Percentiles rank a stretch among this genome's conserved stretches.
Conservation (phyloP, 1,140 invertebrate genomes). For the Formica selysi region DNA sequence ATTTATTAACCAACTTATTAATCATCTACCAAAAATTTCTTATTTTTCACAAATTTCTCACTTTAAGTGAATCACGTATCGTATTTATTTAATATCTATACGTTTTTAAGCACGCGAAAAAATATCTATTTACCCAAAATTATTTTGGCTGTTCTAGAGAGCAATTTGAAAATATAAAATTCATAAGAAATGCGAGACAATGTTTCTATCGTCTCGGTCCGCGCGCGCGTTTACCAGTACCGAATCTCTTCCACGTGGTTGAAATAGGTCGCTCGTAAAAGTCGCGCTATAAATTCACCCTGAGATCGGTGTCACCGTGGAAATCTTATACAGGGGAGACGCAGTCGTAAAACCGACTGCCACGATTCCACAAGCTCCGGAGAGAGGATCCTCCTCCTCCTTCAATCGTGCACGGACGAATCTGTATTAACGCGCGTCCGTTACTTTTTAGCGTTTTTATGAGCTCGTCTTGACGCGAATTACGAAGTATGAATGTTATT, state of each 20-base stretch:
- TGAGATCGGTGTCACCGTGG: slow-evolving; percentile 74
- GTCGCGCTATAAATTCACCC: slow-evolving; percentile 82
- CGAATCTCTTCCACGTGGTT: slow-evolving; percentile 70
- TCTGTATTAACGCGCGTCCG: slow-evolving; percentile 59
- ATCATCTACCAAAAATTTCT: neutral
- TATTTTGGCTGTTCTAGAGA: neutral
- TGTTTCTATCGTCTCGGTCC: slow-evolving; percentile 63
- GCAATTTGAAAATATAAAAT: slow-evolving; percentile 35
- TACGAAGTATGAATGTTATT: slow-evolving; percentile 54
- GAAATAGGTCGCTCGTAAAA: slow-evolving; percentile 82
- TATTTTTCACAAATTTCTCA: slow-evolving; percentile 13
- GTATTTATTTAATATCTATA: neutral
- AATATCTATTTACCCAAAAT: neutral
- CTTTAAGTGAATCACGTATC: slow-evolving; percentile 56
- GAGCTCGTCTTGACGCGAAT: slow-evolving; percentile 44
- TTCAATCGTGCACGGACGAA: slow-evolving; percentile 32
- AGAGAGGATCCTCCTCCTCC: slow-evolving; percentile 11
- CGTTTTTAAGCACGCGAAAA: neutral
- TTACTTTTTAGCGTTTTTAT: slow-evolving; percentile 64
- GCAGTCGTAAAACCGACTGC: slow-evolving; percentile 81
- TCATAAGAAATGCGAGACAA: slow-evolving; percentile 63
- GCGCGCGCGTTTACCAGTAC: slow-evolving; percentile 64
- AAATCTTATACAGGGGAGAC: slow-evolving; percentile 70
- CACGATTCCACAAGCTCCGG: slow-evolving; percentile 65
- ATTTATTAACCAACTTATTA: neutral